Evolutionary conservation across 2,113 vertebrate genomes (phyloP).

Genomic region (Myotis yumanensis): DNA sequence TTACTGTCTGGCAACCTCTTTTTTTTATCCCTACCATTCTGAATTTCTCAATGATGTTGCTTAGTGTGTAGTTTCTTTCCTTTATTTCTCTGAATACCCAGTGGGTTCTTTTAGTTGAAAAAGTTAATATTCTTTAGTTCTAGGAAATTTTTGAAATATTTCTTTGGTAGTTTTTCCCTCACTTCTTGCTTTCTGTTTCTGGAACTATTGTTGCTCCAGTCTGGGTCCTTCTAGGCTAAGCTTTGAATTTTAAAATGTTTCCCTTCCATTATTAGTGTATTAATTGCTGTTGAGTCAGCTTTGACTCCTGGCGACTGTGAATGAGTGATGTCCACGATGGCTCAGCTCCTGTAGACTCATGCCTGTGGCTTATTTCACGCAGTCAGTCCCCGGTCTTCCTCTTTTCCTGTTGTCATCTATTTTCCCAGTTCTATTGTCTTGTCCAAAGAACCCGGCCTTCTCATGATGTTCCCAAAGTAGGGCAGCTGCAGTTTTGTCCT

Average conservation of each 20-base stretch:
- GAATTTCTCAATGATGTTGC: not conserved
- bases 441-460: not conserved
- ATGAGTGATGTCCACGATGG: not conserved
- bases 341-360: not conserved
- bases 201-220: not conserved
- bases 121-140: not conserved
- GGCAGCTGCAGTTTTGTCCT: not conserved
- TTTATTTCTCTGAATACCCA: not conserved
- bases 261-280: not conserved
- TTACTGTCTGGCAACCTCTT: not conserved
- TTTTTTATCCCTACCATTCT: not conserved
- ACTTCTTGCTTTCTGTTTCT: not conserved
- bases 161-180: not conserved
- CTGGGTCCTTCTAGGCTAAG: not conserved
- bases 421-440: not conserved
- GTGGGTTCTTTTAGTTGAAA: not conserved
- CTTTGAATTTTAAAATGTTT: constrained; percentile 2
- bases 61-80: not conserved
- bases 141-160: not conserved
- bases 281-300: not conserved
- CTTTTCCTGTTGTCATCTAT: not conserved
- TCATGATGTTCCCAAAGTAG: not conserved
- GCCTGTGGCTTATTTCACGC: not conserved
- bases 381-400: too few relatives aligned
- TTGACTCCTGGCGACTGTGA: not conserved